Base-by-base conservation (phyloP, 2,113 vertebrate species). In the Psephotus haematonotus region DNA sequence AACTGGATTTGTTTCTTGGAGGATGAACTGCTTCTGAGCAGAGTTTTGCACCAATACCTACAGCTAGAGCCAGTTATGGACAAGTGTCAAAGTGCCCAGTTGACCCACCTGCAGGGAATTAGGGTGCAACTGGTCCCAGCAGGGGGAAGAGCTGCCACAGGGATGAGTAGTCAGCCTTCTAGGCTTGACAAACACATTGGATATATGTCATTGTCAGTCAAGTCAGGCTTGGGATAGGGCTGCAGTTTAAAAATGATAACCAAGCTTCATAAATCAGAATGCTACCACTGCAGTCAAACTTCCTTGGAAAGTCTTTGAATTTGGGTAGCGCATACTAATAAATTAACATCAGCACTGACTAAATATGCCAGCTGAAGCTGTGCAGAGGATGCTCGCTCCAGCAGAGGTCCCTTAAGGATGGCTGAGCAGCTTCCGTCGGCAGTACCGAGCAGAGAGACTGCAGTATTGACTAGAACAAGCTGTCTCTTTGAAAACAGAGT, bases 221-320 rank as follows among this genome's bases (percentile, higher is more conserved):
- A 96, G 92, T 88, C 93, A 95, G 93, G 75, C 92, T 77, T 88
- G 76, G 90, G 63, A 80, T 41, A 53, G 86, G 71, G 60, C 72
- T 70, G 76, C 71, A 60, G 82, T 81, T 97, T 96, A 64, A 96
- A 96, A 94, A 94, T 94, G 43, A 96, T 93, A 97, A 96, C 90
- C 72, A 39, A 71, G 92, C 92, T 94, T 92, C 93, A 95, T 95
- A 94, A 96, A 96, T 97, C 96, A 95, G 95, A 94, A 96, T 96
- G 94, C 92, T 96, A 64, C 92, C 2, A 0, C 85, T 67, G 92
- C 88, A 94, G 90, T 96, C 92, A 90, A 96, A 95, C 93, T 97
- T 94, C 95, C 96, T 95, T 96, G 95, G 95, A 80, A 96, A 96
- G 95, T 95, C 95, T 97, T 97, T 95, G 96, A 95, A 96, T 97